These are phyloP conservation scores for Drosophila nr. medialis DNA, from an alignment of 2,888 invertebrate species.

Conservation along the genomic window DNA sequence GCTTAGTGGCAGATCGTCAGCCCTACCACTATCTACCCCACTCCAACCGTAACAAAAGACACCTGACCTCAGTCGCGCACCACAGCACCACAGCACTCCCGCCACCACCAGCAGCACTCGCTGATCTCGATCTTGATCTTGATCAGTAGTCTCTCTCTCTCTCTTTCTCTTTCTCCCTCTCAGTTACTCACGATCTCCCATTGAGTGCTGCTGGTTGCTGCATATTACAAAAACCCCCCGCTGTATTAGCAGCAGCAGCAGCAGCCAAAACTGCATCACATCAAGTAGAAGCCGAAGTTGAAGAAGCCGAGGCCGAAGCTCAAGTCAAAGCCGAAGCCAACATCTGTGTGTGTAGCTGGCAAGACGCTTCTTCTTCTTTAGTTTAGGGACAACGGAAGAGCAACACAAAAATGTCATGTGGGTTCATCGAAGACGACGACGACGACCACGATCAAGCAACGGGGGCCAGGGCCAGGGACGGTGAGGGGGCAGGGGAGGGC, in stretches of 20 bases:
- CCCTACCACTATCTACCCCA: constrained; percentile 1
- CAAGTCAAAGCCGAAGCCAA: neutral
- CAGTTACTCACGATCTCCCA: neutral
- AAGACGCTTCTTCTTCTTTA: constrained; percentile 14
- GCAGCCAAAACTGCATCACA: constrained; percentile 34
- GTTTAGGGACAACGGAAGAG: constrained; percentile 21
- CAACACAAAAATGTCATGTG: constrained; percentile 68
- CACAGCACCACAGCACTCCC: constrained; percentile 2
- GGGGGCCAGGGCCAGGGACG: neutral
- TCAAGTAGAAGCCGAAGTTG: neutral
- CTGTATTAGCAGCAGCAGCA: constrained; percentile 9
- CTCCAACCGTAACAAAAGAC: constrained; percentile 11
- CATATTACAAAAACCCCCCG: constrained; percentile 24
- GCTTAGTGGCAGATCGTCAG: constrained; percentile 20
- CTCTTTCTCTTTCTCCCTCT: neutral
- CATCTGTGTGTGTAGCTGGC: constrained; percentile 15
- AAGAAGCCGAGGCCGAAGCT: neutral
- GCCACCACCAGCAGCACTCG: constrained; percentile 1
- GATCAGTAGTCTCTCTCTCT: constrained; percentile 8
- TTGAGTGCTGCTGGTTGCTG: constrained; percentile 13
- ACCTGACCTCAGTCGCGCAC: constrained; percentile 32
- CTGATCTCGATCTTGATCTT: constrained; percentile 17
- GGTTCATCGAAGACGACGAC: constrained; percentile 53
- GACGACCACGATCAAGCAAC: neutral
- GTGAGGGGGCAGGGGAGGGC: constrained; percentile 41